Conservation (phyloP, 2,888 invertebrate species). For the Steromphala cineraria region DNA sequence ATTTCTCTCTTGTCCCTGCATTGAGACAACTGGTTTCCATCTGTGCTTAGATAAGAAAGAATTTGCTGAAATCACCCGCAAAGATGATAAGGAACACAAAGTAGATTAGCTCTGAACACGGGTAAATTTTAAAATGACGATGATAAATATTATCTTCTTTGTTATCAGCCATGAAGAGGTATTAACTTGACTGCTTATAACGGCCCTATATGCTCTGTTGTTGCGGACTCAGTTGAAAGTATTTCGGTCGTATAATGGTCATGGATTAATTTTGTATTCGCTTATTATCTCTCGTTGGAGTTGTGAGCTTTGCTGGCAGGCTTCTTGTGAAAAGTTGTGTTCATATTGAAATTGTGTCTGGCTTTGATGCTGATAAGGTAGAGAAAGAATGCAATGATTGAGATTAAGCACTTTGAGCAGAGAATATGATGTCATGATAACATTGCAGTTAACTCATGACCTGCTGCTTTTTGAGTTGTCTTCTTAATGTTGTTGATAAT, state of each 20-base stretch:
- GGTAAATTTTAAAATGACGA: not conserved
- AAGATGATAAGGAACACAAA: not conserved
- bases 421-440: too few relatives aligned
- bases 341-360: not conserved
- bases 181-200: not conserved
- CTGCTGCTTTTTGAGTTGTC: too few relatives aligned
- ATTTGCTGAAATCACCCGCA: not conserved
- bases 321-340: not conserved
- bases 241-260: not conserved
- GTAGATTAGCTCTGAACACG: not conserved
- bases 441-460: too few relatives aligned
- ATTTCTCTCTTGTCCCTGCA: not conserved
- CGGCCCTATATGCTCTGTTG: not conserved
- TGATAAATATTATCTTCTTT: slow-evolving; percentile 4
- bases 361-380: too few relatives aligned
- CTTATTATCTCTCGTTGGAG: not conserved
- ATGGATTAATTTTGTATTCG: not conserved
- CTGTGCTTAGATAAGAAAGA: not conserved
- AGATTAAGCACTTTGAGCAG: too few relatives aligned
- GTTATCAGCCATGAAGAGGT: not conserved
- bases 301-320: not conserved
- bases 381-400: too few relatives aligned
- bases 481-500: too few relatives aligned
- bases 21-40: not conserved
- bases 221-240: not conserved